phyloP scores from a whole-genome alignment of 2,797 vertebrate genomes.

The Myotis planiceps region DNA sequence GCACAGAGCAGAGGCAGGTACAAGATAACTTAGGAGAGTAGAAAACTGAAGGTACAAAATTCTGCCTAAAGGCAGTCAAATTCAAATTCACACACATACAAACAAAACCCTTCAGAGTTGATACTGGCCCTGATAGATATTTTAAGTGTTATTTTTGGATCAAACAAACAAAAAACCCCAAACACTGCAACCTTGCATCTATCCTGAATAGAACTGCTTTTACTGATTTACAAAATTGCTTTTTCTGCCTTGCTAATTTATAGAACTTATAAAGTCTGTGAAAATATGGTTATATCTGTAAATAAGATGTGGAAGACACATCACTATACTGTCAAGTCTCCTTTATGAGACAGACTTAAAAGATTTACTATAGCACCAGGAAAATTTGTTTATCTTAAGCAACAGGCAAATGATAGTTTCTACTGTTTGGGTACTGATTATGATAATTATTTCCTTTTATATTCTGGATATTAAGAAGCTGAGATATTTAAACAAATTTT shows the following conservation, averaged over 20 bases:
- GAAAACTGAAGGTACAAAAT: constrained; percentile 28
- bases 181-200: not conserved
- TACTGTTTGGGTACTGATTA: not conserved
- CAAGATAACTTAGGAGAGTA: not conserved
- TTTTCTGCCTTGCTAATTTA: not conserved
- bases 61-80: not conserved
- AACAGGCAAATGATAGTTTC: constrained; percentile 27
- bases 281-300: not conserved
- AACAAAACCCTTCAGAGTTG: not conserved
- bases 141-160: constrained; percentile 43
- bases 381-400: not conserved
- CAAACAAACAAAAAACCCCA: not conserved
- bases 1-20: not conserved
- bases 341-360: constrained; percentile 27
- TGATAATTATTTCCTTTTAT: constrained; percentile 35
- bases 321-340: not conserved
- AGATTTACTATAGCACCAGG: not conserved
- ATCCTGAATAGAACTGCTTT: not conserved
- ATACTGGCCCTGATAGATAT: not conserved
- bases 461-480: constrained; percentile 2
- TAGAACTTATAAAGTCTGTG: not conserved
- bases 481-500: constrained; percentile 28
- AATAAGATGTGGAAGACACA: not conserved
- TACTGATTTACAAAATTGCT: not conserved
- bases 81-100: not conserved